Evolutionary conservation across 2,113 vertebrate species (phyloP), one percentile per base, ranked within the genome.

Genomic region (Hippoglossus stenolepis): DNA sequence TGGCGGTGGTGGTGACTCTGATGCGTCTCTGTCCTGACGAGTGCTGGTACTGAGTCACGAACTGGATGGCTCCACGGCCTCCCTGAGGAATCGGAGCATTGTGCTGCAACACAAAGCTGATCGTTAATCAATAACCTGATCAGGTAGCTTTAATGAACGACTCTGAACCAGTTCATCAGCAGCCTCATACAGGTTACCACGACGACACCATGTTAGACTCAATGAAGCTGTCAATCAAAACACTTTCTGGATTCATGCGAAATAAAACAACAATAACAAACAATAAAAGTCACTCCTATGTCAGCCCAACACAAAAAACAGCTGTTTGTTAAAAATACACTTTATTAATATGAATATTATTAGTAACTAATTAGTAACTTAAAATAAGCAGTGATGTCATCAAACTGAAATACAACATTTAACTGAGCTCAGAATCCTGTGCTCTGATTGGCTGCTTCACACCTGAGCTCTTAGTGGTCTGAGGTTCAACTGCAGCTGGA

Each of bases 11-110:
- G 78, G 96, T 97, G 70, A 99, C 97, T 4, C 97, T 90, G 70
- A 99, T 96, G 53, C 97, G 96, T 73, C 91, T 95, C 93, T 98
- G 97, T 57, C 90, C 90, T 4, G 2, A 92, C 84, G 90, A 96
- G 83, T 99, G 97, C 24, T 99, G 98, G 84, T 97, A 99, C 40
- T 97, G 97, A 0, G 96, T 97, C 73, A 99, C 95, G 47, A 98
- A 98, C 94, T 99, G 98, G 75, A 98, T 84, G 0, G 96, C 97
- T 0, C 97, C 98, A 51, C 98, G 94, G 68, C 97, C 96, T 45
- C 98, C 97, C 86, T 99, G 98, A 66, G 97, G 97, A 78, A 99
- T 94, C 0, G 97, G 97, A 45, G 97, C 94, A 0, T 96, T 99
- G 93, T 99, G 98, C 98, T 99, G 92, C 74, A 91, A 60, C 21